phyloP scores from a whole-genome alignment of 2,888 invertebrate species.

The Sarcophaga caerulescens region DNA sequence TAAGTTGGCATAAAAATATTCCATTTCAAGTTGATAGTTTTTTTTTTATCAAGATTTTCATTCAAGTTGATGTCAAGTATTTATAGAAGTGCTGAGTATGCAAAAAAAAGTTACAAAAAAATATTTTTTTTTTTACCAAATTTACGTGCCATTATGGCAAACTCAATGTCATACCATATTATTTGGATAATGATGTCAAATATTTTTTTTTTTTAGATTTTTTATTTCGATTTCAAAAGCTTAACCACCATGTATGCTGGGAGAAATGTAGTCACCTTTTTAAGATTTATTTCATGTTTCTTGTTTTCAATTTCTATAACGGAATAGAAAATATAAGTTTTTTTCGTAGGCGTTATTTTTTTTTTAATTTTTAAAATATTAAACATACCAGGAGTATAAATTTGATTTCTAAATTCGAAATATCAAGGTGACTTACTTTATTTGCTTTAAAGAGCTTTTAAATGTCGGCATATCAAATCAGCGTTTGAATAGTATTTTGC shows the following conservation, averaged over 20 bases:
- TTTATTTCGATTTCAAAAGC: background rate
- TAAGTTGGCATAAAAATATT: slow-evolving; percentile 4
- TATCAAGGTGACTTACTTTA: slow-evolving; percentile 44
- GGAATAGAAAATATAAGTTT: slow-evolving; percentile 23
- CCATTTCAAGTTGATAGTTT: slow-evolving; percentile 1
- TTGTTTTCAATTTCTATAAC: slow-evolving; percentile 14
- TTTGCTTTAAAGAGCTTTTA: background rate
- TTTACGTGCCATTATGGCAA: background rate
- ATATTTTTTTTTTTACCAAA: background rate
- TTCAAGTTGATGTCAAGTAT: slow-evolving; percentile 31
- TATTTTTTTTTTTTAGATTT: background rate
- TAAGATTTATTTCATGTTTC: background rate
- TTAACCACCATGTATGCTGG: background rate
- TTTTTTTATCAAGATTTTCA: slow-evolving; percentile 1
- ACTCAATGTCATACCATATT: slow-evolving; percentile 19
- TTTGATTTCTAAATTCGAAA: background rate
- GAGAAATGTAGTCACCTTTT: slow-evolving; percentile 9
- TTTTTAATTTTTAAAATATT: background rate
- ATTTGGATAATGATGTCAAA: too few species aligned
- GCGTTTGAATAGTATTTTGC: background rate
- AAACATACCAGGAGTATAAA: too few species aligned
- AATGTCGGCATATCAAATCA: background rate
- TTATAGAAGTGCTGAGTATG: background rate
- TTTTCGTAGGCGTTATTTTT: slow-evolving; percentile 28
- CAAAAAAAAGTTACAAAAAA: background rate